Percentiles rank a stretch among this genome's conserved stretches.
These are phyloP conservation scores for Ruditapes philippinarum DNA, from an alignment of 1,140 invertebrate genomes.

Conservation along the genomic window DNA sequence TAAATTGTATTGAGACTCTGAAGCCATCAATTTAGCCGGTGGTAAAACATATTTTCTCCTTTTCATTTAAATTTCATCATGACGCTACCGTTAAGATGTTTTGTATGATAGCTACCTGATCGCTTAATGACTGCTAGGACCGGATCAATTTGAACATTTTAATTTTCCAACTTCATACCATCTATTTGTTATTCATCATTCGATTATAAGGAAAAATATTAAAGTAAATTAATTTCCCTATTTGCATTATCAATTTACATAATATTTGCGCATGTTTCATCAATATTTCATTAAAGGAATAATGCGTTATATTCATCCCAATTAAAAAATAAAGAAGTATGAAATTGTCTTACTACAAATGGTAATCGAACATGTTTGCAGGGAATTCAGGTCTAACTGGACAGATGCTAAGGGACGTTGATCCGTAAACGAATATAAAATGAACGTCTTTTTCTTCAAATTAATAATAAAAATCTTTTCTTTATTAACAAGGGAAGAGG, in stretches of 20 bases:
- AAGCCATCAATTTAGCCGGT: slow-evolving; percentile 23
- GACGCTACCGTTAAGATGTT: background rate
- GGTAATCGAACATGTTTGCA: background rate
- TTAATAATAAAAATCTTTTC: no score
- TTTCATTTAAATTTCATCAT: slow-evolving; percentile 23
- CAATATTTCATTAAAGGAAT: no score
- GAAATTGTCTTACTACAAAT: background rate
- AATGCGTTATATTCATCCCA: background rate
- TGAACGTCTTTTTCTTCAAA: no score
- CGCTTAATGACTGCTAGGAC: background rate
- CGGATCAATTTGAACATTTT: slow-evolving; percentile 25
- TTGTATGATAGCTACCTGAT: slow-evolving; percentile 24
- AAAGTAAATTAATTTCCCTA: slow-evolving; percentile 45
- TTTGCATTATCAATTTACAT: slow-evolving; percentile 15
- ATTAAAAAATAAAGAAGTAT: background rate
- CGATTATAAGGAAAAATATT: slow-evolving; percentile 14
- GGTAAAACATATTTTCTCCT: slow-evolving; percentile 16
- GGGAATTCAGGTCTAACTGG: background rate
- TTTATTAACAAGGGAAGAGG: no score
- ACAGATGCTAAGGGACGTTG: background rate
- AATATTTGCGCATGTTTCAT: background rate
- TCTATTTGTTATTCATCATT: background rate
- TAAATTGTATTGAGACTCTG: slow-evolving; percentile 5
- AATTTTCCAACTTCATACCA: slow-evolving; percentile 16
- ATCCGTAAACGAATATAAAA: no score